These are phyloP conservation scores for Cephus pygmeus DNA, from an alignment of 2,888 invertebrate species.

Conservation along the genomic window DNA sequence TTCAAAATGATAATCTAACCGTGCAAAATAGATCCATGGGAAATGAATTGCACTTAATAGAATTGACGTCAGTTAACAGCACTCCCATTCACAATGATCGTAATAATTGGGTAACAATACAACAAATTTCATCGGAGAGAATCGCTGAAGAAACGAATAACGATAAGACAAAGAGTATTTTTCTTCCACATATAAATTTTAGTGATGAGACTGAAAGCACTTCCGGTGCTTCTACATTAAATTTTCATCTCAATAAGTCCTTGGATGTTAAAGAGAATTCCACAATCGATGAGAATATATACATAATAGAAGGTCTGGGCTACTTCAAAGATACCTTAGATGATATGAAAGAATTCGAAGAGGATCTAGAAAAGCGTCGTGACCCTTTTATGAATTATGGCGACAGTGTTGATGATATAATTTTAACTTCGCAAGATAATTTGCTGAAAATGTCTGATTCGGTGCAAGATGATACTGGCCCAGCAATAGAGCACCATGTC, in stretches of 20 bases:
- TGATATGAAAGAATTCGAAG: slow-evolving; percentile 16
- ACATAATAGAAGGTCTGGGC: slow-evolving; percentile 19
- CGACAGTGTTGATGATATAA: slow-evolving; percentile 5
- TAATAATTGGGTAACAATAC: not conserved
- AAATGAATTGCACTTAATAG: not conserved
- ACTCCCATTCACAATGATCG: not conserved
- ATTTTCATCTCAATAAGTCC: not conserved
- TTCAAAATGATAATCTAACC: not conserved
- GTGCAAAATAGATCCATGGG: not conserved
- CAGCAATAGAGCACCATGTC: not conserved
- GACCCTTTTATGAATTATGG: slow-evolving; percentile 11
- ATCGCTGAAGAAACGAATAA: slow-evolving; percentile 8
- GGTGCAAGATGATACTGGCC: not conserved
- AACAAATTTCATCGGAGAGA: not conserved
- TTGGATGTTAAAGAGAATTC: slow-evolving; percentile 4
- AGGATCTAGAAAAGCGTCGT: slow-evolving; percentile 6
- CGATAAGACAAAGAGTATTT: slow-evolving; percentile 9
- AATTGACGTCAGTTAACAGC: not conserved
- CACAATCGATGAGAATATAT: slow-evolving; percentile 16
- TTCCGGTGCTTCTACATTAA: not conserved
- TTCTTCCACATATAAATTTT: slow-evolving; percentile 15
- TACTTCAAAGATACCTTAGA: slow-evolving; percentile 14
- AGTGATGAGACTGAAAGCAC: not conserved
- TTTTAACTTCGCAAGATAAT: not conserved
- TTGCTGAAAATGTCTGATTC: slow-evolving; percentile 4